Evolutionary conservation across 2,888 invertebrate genomes (phyloP).

Genomic region (Sphaeridia pumilis): DNA sequence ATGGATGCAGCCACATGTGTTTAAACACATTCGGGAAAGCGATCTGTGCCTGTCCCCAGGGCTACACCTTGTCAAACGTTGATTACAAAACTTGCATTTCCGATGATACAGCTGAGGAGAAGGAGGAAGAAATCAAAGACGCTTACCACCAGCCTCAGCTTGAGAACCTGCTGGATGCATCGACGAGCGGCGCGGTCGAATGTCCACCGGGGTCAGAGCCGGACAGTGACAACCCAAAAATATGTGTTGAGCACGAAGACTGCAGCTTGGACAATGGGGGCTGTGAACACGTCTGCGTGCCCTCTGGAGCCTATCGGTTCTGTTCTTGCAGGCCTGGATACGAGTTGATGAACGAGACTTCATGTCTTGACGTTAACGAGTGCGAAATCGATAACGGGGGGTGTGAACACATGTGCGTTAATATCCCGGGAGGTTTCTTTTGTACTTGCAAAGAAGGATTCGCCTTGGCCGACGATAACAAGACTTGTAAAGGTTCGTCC

Average conservation of each 20-base stretch:
- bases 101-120: slow-evolving; percentile 17
- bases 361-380: slow-evolving; percentile 52
- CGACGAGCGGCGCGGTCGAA: slow-evolving; percentile 16
- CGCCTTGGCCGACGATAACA: slow-evolving; percentile 41
- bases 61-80: slow-evolving; percentile 40
- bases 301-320: slow-evolving; percentile 43
- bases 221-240: slow-evolving; percentile 35
- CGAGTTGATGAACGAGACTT: slow-evolving; percentile 39
- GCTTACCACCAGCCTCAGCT: no score
- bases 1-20: slow-evolving; percentile 44
- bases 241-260: slow-evolving; percentile 38
- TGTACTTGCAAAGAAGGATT: slow-evolving; percentile 54
- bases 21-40: slow-evolving; percentile 44
- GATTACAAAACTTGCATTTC: slow-evolving; percentile 38
- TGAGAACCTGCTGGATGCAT: slow-evolving; percentile 17
- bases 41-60: slow-evolving; percentile 47
- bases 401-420: slow-evolving; percentile 50
- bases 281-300: slow-evolving; percentile 49
- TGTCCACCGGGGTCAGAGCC: slow-evolving; percentile 42
- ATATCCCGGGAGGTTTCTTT: slow-evolving; percentile 42
- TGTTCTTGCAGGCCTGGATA: slow-evolving; percentile 44
- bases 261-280: slow-evolving; percentile 45
- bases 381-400: slow-evolving; percentile 47
- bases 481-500: slow-evolving; percentile 38
- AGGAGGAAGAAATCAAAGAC: slow-evolving; percentile 4